phyloP scores from a whole-genome alignment of 1,140 invertebrate species.

The Diuraphis noxia region DNA sequence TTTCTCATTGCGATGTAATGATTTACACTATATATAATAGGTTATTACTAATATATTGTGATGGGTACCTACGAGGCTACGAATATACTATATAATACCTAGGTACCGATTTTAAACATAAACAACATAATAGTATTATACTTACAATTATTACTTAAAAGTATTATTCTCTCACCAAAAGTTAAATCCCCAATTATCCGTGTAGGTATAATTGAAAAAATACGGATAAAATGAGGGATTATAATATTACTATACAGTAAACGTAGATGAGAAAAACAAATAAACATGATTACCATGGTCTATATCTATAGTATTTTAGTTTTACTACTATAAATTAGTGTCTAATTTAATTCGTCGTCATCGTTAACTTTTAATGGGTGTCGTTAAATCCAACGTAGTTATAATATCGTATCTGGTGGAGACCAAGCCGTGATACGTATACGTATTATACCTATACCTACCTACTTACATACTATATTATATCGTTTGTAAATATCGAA shows the following conservation, averaged over 20 bases:
- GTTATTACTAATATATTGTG: no score
- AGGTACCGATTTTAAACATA: not conserved
- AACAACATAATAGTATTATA: not conserved
- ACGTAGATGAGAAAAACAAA: not conserved
- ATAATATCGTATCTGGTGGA: not conserved
- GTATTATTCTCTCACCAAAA: not conserved
- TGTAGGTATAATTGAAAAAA: no score
- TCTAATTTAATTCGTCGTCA: not conserved
- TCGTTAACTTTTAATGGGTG: not conserved
- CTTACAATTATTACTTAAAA: not conserved
- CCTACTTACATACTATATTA: not conserved
- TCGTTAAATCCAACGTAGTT: not conserved
- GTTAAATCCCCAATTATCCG: no score
- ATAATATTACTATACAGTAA: no score
- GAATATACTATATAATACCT: no score
- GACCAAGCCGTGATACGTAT: not conserved
- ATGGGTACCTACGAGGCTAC: no score
- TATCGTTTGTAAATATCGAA: not conserved
- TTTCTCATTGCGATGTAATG: not conserved
- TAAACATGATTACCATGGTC: not conserved
- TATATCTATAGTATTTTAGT: not conserved
- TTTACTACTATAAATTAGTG: not conserved
- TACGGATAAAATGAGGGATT: no score
- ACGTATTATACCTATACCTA: not conserved
- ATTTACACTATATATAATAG: no score